Evolutionary conservation across 2,797 vertebrate species (phyloP).

Genomic region (Myotis findleyi): DNA sequence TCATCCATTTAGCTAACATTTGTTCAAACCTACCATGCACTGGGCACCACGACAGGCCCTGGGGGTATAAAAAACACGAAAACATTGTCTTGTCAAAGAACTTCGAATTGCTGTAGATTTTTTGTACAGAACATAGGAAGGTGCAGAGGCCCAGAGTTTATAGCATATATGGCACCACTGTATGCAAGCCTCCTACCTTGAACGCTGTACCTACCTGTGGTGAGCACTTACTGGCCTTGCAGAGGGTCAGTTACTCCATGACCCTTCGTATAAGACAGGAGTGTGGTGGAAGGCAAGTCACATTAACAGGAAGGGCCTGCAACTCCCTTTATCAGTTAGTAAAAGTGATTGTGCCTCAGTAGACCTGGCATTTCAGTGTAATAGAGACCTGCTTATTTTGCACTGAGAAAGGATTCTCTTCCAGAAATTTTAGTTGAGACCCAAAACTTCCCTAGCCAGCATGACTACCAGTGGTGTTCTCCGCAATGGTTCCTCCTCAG

Average conservation of each 20-base stretch:
- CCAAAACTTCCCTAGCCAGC: background rate
- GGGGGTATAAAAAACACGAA: background rate
- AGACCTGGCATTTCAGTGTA: background rate
- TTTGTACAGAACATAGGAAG: background rate
- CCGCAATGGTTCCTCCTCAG: background rate
- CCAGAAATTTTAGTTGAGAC: constrained; percentile 11
- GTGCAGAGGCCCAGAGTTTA: background rate
- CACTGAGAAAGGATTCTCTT: constrained; percentile 10
- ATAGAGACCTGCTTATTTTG: constrained; percentile 22
- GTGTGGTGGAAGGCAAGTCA: background rate
- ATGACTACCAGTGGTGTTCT: background rate
- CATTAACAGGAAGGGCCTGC: no score
- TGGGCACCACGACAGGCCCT: background rate
- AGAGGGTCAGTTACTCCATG: background rate
- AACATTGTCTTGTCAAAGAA: background rate
- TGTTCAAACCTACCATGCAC: background rate
- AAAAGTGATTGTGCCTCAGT: background rate
- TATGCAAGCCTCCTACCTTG: background rate
- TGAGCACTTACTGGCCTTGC: background rate
- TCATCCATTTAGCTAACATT: background rate
- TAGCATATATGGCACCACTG: no score
- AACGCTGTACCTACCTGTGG: background rate
- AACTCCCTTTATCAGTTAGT: background rate
- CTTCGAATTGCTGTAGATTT: background rate
- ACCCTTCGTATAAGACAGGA: background rate